Evolutionary conservation across 1,140 invertebrate genomes (phyloP), one percentile per base, ranked within the genome.

Genomic region (Drosophila mauritiana): DNA sequence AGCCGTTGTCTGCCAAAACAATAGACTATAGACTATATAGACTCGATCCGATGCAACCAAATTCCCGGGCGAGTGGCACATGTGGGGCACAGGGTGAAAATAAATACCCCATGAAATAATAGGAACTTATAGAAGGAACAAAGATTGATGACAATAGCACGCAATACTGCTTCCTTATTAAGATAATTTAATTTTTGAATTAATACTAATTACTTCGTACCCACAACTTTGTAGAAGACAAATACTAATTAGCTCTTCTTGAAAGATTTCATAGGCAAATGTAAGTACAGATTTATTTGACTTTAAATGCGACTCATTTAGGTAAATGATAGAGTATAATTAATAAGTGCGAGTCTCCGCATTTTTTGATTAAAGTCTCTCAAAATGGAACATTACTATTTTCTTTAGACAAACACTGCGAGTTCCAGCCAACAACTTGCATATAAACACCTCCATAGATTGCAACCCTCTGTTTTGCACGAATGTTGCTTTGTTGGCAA

Each of bases 1-100:
- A 86, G 65, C 37, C 42, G 20, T 42, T 31, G 52, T 49, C 51
- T 62, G 70, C 49, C 67, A 39, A 59, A 55, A 72, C 42, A 77
- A 67, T 67, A 53, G 27, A 8, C 31, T 31, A 31, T 31, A 31
- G 27, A 10, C 27, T 8, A 31, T 31, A 31, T 31, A 31, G 39
- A 37, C 22, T n/a, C n/a, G 52, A 45, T 27, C 20, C 15, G 53
- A 55, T 57, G 46, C 37, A 36, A 13, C 37, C 43, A 17, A 10
- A 39, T 20, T 61, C 51, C 39, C 45, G 6, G 22, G 22, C 3
- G 15, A 15, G 13, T 42, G 39, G 4, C 36, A n/a, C 49, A n/a
- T 36, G 15, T 56, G 31, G 36, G 27, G 22, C 10, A 42, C 31
- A 15, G 31, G 27, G 49, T 20, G 31, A 20, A 3, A 20, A 22